Conservation (phyloP, 2,888 invertebrate genomes). For the Mythimna vitellina region DNA sequence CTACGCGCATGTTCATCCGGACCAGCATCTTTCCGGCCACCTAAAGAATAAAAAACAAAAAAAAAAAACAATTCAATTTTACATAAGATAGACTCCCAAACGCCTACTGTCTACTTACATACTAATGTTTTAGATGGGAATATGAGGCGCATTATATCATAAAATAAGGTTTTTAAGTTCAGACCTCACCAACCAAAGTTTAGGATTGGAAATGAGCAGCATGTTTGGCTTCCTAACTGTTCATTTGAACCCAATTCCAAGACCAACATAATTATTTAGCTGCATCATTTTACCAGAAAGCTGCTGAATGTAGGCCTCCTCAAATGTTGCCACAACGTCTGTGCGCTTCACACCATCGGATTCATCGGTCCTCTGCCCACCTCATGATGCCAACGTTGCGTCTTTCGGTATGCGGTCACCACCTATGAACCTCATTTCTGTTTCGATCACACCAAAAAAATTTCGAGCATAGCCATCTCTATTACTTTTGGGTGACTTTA, state of each 20-base stretch:
- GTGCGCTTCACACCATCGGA: too few species aligned
- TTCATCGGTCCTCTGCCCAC: too few species aligned
- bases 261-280: background rate
- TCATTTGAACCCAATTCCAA: background rate
- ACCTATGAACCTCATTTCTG: too few species aligned
- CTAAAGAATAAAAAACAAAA: constrained; percentile 56
- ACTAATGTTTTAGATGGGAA: background rate
- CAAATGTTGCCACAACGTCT: too few species aligned
- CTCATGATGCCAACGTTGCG: too few species aligned
- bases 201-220: background rate
- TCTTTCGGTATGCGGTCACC: too few species aligned
- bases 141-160: background rate
- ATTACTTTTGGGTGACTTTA: too few species aligned
- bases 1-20: constrained; percentile 94
- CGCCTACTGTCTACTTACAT: background rate
- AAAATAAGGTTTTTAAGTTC: background rate
- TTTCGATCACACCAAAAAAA: too few species aligned
- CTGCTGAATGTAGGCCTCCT: too few species aligned
- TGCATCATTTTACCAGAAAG: background rate
- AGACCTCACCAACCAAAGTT: background rate
- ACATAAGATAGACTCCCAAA: background rate
- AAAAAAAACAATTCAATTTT: background rate
- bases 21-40: constrained; percentile 91
- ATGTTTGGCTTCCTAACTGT: too few species aligned
- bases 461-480: too few species aligned